phyloP scores from a whole-genome alignment of 1,140 invertebrate genomes.

The Papilio machaon region DNA sequence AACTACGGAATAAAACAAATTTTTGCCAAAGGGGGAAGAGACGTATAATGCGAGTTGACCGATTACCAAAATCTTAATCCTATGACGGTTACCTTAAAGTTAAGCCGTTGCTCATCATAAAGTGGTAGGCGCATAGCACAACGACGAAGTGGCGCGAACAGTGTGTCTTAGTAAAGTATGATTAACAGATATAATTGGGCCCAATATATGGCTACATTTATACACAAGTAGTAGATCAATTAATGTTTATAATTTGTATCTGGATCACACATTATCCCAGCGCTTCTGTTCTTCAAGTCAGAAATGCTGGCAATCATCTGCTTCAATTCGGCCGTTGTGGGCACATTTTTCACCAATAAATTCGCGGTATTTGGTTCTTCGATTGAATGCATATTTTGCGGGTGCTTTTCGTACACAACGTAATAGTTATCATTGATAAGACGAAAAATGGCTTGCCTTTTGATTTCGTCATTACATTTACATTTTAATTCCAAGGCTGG shows the following conservation, averaged over 20 bases:
- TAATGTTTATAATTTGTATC: not conserved
- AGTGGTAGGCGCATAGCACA: too few relatives aligned
- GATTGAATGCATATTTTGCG: not conserved
- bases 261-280: slow-evolving; percentile 20
- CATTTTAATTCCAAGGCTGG: slow-evolving; percentile 21
- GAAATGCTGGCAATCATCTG: slow-evolving; percentile 21
- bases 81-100: too few relatives aligned
- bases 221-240: not conserved
- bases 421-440: slow-evolving; percentile 12
- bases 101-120: too few relatives aligned
- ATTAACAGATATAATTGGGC: too few relatives aligned
- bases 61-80: too few relatives aligned
- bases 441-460: not conserved
- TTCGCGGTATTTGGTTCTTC: slow-evolving; percentile 21
- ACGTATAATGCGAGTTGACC: too few relatives aligned
- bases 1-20: too few relatives aligned
- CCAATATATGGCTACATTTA: too few relatives aligned
- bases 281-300: slow-evolving; percentile 26
- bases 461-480: not conserved
- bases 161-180: too few relatives aligned
- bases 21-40: too few relatives aligned
- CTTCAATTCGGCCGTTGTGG: slow-evolving; percentile 10
- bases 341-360: not conserved
- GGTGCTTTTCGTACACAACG: slow-evolving; percentile 13
- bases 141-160: too few relatives aligned